Base-by-base conservation (phyloP, 2,888 invertebrate species). In the Brassicogethes aeneus region DNA sequence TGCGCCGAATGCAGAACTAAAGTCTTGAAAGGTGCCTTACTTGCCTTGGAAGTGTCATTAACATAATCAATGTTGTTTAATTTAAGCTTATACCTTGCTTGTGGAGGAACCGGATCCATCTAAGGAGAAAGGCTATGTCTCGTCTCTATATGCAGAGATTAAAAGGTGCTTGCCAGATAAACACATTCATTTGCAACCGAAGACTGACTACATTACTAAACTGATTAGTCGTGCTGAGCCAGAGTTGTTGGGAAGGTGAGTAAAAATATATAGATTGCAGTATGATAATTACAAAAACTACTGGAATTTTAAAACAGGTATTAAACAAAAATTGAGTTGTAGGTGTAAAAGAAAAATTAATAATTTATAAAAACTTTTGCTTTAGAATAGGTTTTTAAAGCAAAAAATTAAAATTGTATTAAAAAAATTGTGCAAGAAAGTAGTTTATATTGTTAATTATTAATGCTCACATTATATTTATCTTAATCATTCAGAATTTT, bases 1-100 rank as follows among this genome's bases (percentile, higher is more conserved):
- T 94, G 94, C 63, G 82, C 85, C 2, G 94, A 94, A 63, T 94
- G 94, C 64, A 85, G 91, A 54, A 87, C 90, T 49, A 94, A 93
- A 76, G 92, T 94, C 46, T 65, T 79, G 52, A 65, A 65, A 59
- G 67, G 67, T 67, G 53, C 47, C 3, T 10, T 12, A 32, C 5
- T 12, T 32, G 12, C 12, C 12, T 32, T 12, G 13, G 8, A 32
- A 12, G 5, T 12, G 3, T 12, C 13, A 32, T 10, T 10, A 5
- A 32, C 5, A 10, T 12, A 32, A 32, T 10, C 14, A 13, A 10
- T 23, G 5, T 40, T 41, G 10, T 36, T 48, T 40, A 41, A 48
- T 53, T 54, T 32, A 80, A 62, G 94, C 94, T 40, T 93, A 90
- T 68, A 83, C 85, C 57, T 75, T 94, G 54, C 72, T 95, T 61